Conservation (phyloP, 2,888 invertebrate species). For the Glaucopsyche alexis region DNA sequence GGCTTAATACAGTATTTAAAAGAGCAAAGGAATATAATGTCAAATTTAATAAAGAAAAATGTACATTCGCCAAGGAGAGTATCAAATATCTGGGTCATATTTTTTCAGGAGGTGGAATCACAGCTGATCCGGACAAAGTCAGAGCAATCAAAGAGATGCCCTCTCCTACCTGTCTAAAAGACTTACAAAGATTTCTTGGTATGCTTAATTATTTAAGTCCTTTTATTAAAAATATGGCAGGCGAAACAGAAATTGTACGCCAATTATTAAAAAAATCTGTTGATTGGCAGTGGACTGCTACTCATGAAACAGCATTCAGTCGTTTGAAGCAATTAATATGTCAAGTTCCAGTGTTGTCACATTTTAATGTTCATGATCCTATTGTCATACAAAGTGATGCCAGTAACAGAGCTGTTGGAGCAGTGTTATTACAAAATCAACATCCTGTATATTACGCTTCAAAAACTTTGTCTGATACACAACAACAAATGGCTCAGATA, state of each 20-base stretch:
- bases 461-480: slow-evolving; percentile 33
- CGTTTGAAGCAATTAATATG: background rate
- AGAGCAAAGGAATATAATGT: slow-evolving; percentile 35
- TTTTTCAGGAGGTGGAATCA: slow-evolving; percentile 29
- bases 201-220: slow-evolving; percentile 37
- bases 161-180: slow-evolving; percentile 25
- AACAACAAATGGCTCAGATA: slow-evolving; percentile 35
- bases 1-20: slow-evolving; percentile 32
- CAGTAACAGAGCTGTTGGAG: slow-evolving; percentile 25
- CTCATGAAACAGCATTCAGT: slow-evolving; percentile 26
- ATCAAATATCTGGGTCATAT: background rate
- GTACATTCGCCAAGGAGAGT: slow-evolving; percentile 34
- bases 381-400: slow-evolving; percentile 33
- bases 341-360: slow-evolving; percentile 34
- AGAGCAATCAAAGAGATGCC: slow-evolving; percentile 37
- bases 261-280: slow-evolving; percentile 34
- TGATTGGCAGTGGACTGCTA: slow-evolving; percentile 35
- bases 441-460: slow-evolving; percentile 36
- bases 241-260: slow-evolving; percentile 26
- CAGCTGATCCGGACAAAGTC: slow-evolving; percentile 36
- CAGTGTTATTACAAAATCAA: slow-evolving; percentile 35
- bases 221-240: slow-evolving; percentile 29
- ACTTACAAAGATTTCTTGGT: slow-evolving; percentile 33
- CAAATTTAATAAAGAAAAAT: slow-evolving; percentile 38
- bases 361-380: slow-evolving; percentile 34